phyloP scores from a whole-genome alignment of 2,113 vertebrate species.

The Picathartes gymnocephalus region DNA sequence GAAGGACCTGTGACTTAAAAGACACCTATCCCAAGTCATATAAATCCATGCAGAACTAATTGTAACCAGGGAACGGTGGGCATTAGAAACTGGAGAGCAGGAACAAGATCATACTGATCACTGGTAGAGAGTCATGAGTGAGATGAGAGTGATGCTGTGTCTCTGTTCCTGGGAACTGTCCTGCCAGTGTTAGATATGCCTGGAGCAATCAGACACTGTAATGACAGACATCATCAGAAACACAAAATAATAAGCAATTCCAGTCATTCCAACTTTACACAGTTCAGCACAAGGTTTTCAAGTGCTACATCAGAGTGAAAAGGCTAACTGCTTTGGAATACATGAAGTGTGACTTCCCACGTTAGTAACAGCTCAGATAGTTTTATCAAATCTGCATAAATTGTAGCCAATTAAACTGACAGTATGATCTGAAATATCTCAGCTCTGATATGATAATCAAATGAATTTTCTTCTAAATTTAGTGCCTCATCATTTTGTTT shows the following conservation, averaged over 20 bases:
- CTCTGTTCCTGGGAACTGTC: neutral
- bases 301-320: neutral
- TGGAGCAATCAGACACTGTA: neutral
- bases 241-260: neutral
- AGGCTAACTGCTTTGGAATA: conserved; percentile 25
- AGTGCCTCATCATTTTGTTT: conserved; percentile 57
- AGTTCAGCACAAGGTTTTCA: neutral
- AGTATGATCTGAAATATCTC: conserved; percentile 47
- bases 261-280: neutral
- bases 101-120: neutral
- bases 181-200: neutral
- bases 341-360: neutral
- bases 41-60: neutral
- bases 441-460: conserved; percentile 58
- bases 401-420: conserved; percentile 61
- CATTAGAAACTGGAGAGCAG: neutral
- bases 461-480: conserved; percentile 63
- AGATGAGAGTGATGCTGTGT: neutral
- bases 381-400: conserved; percentile 54
- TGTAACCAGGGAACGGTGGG: neutral
- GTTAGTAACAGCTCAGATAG: conserved; percentile 42
- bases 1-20: neutral
- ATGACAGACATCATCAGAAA: neutral
- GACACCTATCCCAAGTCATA: neutral
- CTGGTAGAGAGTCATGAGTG: neutral